Conservation (phyloP, 2,113 vertebrate genomes). For the Cardinalis cardinalis region DNA sequence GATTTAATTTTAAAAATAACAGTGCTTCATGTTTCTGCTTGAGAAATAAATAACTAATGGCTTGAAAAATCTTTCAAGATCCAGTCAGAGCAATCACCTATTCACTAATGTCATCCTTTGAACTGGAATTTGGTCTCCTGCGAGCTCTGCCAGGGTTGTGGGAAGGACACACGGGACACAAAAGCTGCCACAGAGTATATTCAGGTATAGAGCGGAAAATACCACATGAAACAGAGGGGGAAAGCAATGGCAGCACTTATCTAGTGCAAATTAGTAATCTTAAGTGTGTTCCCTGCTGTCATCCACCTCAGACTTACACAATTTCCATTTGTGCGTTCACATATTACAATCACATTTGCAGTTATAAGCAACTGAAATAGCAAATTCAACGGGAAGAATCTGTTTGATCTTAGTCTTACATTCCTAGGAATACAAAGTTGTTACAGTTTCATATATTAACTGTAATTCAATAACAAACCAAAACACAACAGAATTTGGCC, state of each 20-base stretch:
- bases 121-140: background rate
- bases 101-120: background rate
- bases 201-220: background rate
- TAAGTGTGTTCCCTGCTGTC: background rate
- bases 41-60: background rate
- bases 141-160: rapidly evolving
- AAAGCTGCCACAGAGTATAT: background rate
- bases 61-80: background rate
- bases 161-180: rapidly evolving
- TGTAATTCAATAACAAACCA: background rate
- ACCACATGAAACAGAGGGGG: rapidly evolving
- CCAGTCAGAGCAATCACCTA: background rate
- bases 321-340: background rate
- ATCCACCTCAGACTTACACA: background rate
- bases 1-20: background rate
- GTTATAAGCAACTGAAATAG: background rate
- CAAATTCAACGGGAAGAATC: background rate
- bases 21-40: background rate
- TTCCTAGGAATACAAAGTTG: background rate
- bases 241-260: background rate
- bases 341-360: background rate
- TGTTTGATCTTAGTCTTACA: background rate
- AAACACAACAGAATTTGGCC: background rate
- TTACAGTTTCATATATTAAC: background rate
- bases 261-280: background rate